A percentile compares a stretch with the other conserved stretches of the same genome.
Conservation (phyloP, 2,113 vertebrate species). For the Heterocephalus glaber region DNA sequence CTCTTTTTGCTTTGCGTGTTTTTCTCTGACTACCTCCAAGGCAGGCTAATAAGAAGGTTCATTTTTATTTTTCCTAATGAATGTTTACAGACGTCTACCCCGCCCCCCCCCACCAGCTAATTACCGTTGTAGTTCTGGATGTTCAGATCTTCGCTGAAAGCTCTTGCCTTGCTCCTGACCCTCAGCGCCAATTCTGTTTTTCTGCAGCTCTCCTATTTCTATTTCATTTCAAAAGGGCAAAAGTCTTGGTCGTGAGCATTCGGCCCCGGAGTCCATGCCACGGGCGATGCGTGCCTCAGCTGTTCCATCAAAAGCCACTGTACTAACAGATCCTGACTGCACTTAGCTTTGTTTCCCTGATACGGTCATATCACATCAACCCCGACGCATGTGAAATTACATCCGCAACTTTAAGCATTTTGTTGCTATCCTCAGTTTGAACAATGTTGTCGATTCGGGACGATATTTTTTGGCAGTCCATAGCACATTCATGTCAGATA, state of each 20-base stretch:
- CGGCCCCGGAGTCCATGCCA: conserved; percentile 92
- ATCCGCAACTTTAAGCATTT: conserved; percentile 90
- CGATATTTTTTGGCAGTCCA: conserved; percentile 91
- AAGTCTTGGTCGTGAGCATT: conserved; percentile 88
- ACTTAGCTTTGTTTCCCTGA: conserved; percentile 97
- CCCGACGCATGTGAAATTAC: conserved; percentile 93
- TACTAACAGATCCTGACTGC: conserved; percentile 98
- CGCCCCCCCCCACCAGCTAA: conserved; percentile 72
- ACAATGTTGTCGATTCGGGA: conserved; percentile 90
- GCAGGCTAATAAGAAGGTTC: conserved; percentile 50
- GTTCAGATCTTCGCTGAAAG: conserved; percentile 58
- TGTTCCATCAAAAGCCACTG: conserved; percentile 92
- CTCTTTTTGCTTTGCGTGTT: not conserved
- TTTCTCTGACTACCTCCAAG: conserved; percentile 31
- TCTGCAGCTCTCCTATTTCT: conserved; percentile 80
- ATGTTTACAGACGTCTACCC: conserved; percentile 58
- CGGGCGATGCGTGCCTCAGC: conserved; percentile 94
- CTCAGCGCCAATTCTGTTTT: conserved; percentile 56
- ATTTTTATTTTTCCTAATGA: conserved; percentile 74
- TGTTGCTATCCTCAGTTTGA: conserved; percentile 91
- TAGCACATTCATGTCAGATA: conserved; percentile 93
- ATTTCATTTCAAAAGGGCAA: conserved; percentile 95
- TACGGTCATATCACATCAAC: conserved; percentile 97
- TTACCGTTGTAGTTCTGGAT: conserved; percentile 62
- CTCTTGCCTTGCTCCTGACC: conserved; percentile 57